Conservation (phyloP, 2,888 invertebrate species). For the Camptogramma bilineatum region DNA sequence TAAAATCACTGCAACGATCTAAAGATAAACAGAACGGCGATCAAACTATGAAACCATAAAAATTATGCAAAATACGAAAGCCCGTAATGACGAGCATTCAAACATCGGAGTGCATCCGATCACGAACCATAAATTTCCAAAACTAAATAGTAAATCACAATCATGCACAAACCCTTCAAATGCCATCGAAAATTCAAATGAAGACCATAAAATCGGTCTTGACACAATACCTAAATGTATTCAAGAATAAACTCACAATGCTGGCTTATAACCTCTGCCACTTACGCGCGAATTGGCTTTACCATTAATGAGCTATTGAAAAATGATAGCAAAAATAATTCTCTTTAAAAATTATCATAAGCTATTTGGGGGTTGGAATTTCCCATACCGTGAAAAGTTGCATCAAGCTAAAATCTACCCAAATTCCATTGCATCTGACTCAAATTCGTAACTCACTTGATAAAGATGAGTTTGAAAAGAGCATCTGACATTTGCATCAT, state of each 20-base stretch:
- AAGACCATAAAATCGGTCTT: slow-evolving; percentile 80
- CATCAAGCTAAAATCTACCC: slow-evolving; percentile 40
- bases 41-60: slow-evolving; percentile 20
- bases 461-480: slow-evolving; percentile 53
- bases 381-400: slow-evolving; percentile 53
- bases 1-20: background rate
- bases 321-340: slow-evolving; percentile 84
- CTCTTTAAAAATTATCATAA: slow-evolving; percentile 78
- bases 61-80: slow-evolving; percentile 37
- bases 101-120: slow-evolving; percentile 60
- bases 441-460: slow-evolving; percentile 9
- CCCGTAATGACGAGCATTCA: slow-evolving; percentile 56
- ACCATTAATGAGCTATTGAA: slow-evolving; percentile 84
- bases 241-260: slow-evolving; percentile 62
- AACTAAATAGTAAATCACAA: slow-evolving; percentile 80
- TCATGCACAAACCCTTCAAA: slow-evolving; percentile 81
- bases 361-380: slow-evolving; percentile 71
- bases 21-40: background rate
- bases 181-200: slow-evolving; percentile 76
- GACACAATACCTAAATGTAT: slow-evolving; percentile 71
- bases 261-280: slow-evolving; percentile 65
- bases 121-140: slow-evolving; percentile 67
- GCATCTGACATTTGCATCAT: slow-evolving; percentile 53
- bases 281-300: slow-evolving; percentile 74
- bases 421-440: slow-evolving; percentile 5